Percentiles rank a stretch among this genome's conserved stretches.
Conservation (phyloP, 2,888 invertebrate genomes). For the Drosophila paramelanica region DNA sequence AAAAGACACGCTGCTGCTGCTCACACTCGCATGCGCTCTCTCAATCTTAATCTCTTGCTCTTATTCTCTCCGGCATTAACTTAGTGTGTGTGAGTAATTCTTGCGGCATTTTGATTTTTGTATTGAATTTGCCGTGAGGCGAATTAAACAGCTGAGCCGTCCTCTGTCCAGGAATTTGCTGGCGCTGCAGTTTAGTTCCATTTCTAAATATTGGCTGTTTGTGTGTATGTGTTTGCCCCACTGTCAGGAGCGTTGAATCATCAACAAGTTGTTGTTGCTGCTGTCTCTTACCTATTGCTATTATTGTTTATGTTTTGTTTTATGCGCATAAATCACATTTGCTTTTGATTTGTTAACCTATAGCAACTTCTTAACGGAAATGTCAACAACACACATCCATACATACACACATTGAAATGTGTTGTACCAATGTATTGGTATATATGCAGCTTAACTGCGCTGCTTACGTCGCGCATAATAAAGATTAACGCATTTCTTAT, state of each 20-base stretch:
- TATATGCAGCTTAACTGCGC: slow-evolving; percentile 55
- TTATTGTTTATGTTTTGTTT: slow-evolving; percentile 55
- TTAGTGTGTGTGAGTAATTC: slow-evolving; percentile 40
- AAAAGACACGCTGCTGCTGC: slow-evolving; percentile 2
- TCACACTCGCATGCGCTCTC: slow-evolving; percentile 9
- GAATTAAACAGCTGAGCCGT: slow-evolving; percentile 51
- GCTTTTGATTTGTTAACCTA: slow-evolving; percentile 41
- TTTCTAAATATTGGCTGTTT: slow-evolving; percentile 30
- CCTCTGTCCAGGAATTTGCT: slow-evolving; percentile 46
- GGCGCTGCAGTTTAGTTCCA: slow-evolving; percentile 37
- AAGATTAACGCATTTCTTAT: slow-evolving; percentile 81
- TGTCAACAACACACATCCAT: slow-evolving; percentile 45
- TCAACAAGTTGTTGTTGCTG: slow-evolving; percentile 62
- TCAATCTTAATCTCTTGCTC: slow-evolving; percentile 5
- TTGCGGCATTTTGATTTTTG: slow-evolving; percentile 54
- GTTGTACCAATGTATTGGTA: slow-evolving; percentile 22
- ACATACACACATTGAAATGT: slow-evolving; percentile 12
- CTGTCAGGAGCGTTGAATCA: slow-evolving; percentile 56
- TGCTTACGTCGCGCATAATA: slow-evolving; percentile 69
- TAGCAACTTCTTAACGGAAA: slow-evolving; percentile 61
- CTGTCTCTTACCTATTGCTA: slow-evolving; percentile 30
- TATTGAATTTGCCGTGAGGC: slow-evolving; percentile 14
- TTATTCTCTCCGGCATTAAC: slow-evolving; percentile 16
- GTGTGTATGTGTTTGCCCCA: slow-evolving; percentile 26
- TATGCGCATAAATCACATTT: slow-evolving; percentile 63